phyloP scores from a whole-genome alignment of 2,113 vertebrate genomes.

The Dasyurus viverrinus region DNA sequence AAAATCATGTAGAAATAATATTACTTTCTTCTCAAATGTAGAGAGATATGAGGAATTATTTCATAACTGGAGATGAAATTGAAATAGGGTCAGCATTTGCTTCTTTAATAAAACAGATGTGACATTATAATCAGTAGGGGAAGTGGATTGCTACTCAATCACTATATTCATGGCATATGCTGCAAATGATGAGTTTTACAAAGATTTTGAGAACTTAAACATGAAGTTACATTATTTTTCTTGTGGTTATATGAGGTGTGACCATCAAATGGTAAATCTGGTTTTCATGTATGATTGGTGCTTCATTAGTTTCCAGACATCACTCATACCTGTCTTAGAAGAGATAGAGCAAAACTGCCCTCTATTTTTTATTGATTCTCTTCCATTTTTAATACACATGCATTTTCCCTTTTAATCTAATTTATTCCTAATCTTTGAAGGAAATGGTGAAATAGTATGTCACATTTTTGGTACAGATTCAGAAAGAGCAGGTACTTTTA shows the following conservation, averaged over 20 bases:
- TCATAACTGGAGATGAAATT: not conserved
- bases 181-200: not conserved
- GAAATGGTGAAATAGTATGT: not conserved
- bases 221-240: not conserved
- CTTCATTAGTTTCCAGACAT: not conserved
- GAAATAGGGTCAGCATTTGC: not conserved
- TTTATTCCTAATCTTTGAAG: not conserved
- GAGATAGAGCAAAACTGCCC: not conserved
- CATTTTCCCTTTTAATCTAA: not conserved
- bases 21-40: slow-evolving; percentile 28
- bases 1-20: not conserved
- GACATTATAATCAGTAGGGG: not conserved
- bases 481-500: not conserved
- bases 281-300: not conserved
- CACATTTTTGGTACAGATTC: not conserved
- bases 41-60: slow-evolving; percentile 45
- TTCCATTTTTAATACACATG: not conserved
- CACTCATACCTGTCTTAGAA: slow-evolving; percentile 30
- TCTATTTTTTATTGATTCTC: not conserved
- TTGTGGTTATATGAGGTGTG: not conserved
- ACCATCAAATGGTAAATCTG: not conserved
- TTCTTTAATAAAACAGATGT: slow-evolving; percentile 2
- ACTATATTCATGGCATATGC: not conserved
- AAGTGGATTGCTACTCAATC: not conserved
- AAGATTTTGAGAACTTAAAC: slow-evolving; percentile 12